Evolutionary conservation across 2,888 invertebrate species (phyloP).

Genomic region (Blera fallax): DNA sequence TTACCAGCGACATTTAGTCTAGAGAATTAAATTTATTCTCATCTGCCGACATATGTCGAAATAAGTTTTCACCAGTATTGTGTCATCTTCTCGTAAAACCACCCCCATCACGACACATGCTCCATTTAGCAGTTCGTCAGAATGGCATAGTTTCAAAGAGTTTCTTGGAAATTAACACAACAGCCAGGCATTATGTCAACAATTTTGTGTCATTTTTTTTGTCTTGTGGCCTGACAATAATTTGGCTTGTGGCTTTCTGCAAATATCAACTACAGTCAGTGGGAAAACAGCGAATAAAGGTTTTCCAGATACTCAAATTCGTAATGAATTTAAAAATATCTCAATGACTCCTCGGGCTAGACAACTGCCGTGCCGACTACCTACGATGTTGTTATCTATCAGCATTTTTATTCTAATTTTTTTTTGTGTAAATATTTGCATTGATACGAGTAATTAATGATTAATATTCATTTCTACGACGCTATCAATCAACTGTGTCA

Average conservation of each 20-base stretch:
- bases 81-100: constrained; percentile 16
- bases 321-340: constrained; percentile 34
- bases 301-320: constrained; percentile 5
- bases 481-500: constrained; percentile 58
- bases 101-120: not conserved
- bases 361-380: not conserved
- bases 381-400: not conserved
- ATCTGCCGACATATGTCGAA: constrained; percentile 47
- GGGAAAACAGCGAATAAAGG: not conserved
- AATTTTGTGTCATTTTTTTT: no score
- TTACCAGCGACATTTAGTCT: constrained; percentile 57
- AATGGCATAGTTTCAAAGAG: not conserved
- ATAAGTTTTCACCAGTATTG: constrained; percentile 35
- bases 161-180: constrained; percentile 29
- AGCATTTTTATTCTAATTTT: not conserved
- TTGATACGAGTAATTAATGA: constrained; percentile 62
- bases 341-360: not conserved
- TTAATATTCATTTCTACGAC: constrained; percentile 56
- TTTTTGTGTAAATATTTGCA: constrained; percentile 51
- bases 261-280: constrained; percentile 6
- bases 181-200: not conserved
- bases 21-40: constrained; percentile 35
- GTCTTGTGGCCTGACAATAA: not conserved
- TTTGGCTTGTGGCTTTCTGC: not conserved
- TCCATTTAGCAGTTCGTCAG: constrained; percentile 21